phyloP scores from a whole-genome alignment of 2,888 invertebrate species.

The Latrodectus hesperus region DNA sequence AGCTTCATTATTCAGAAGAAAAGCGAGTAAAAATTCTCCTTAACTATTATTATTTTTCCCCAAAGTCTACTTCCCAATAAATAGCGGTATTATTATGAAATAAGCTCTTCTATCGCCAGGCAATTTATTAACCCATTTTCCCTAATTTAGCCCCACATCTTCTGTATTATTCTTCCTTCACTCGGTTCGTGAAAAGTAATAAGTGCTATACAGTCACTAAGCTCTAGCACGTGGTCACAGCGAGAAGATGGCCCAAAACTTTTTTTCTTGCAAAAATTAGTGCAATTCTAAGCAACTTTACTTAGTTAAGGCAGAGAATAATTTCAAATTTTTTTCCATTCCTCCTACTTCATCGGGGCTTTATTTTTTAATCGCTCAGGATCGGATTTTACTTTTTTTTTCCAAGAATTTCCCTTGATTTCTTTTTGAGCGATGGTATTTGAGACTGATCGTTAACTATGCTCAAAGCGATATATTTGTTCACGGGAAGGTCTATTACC shows the following conservation, averaged over 20 bases:
- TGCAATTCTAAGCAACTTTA: slow-evolving; percentile 61
- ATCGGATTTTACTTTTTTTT: slow-evolving; percentile 2
- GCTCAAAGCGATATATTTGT: not conserved
- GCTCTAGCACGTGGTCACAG: slow-evolving; percentile 3
- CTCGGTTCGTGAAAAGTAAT: slow-evolving; percentile 11
- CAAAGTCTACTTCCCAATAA: slow-evolving; percentile 47
- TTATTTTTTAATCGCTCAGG: slow-evolving; percentile 58
- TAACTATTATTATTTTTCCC: not conserved
- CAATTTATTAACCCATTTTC: slow-evolving; percentile 25
- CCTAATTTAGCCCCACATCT: not conserved
- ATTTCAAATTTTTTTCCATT: slow-evolving; percentile 35
- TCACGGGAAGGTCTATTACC: not conserved
- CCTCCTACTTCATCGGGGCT: not conserved
- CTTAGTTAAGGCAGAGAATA: slow-evolving; percentile 55
- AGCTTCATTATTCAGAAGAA: not conserved
- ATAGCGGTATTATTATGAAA: slow-evolving; percentile 44
- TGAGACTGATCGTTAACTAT: slow-evolving; percentile 33
- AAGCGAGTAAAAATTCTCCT: slow-evolving; percentile 16
- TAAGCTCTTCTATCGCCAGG: slow-evolving; percentile 45
- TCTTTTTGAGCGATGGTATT: slow-evolving; percentile 48
- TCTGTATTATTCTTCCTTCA: slow-evolving; percentile 8
- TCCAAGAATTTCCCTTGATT: slow-evolving; percentile 29
- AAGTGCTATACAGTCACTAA: slow-evolving; percentile 52
- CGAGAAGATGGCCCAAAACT: slow-evolving; percentile 38
- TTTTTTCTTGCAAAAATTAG: slow-evolving; percentile 33